These are phyloP conservation scores for Camponotus fellah DNA, from an alignment of 2,888 invertebrate genomes.

Conservation along the genomic window DNA sequence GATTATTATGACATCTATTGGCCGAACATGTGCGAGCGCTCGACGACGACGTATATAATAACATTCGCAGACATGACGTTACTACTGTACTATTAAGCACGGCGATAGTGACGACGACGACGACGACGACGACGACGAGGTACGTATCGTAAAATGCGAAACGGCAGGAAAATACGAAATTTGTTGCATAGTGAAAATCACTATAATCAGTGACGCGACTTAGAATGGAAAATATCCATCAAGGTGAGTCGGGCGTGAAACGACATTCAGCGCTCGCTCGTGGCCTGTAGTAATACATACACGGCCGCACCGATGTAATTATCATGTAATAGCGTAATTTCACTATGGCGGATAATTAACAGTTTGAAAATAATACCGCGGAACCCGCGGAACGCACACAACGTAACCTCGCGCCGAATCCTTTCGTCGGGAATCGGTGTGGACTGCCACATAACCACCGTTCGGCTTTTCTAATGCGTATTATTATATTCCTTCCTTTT, in stretches of 20 bases:
- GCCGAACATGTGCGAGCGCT: slow-evolving; percentile 17
- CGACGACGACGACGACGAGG: slow-evolving; percentile 12
- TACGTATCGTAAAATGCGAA: slow-evolving; percentile 17
- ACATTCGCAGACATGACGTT: slow-evolving; percentile 19
- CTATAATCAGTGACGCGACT: slow-evolving; percentile 60
- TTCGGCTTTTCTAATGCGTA: slow-evolving; percentile 48
- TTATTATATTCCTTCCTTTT: slow-evolving; percentile 47
- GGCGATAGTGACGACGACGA: background rate
- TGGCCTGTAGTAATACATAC: slow-evolving; percentile 20
- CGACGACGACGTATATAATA: slow-evolving; percentile 14
- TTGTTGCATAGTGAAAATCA: slow-evolving; percentile 63
- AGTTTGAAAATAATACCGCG: slow-evolving; percentile 69
- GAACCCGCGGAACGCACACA: slow-evolving; percentile 42
- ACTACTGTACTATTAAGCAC: background rate
- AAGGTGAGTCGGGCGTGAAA: slow-evolving; percentile 76
- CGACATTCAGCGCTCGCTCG: slow-evolving; percentile 65
- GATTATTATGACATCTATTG: slow-evolving; percentile 56
- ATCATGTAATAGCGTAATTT: slow-evolving; percentile 71
- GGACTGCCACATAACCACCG: slow-evolving; percentile 43
- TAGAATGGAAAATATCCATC: slow-evolving; percentile 72
- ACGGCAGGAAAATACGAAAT: slow-evolving; percentile 57
- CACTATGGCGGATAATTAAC: slow-evolving; percentile 68
- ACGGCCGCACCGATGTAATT: slow-evolving; percentile 67
- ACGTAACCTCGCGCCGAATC: slow-evolving; percentile 54
- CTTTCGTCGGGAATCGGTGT: slow-evolving; percentile 33